Conservation (phyloP, 2,797 vertebrate species). For the Poeciliopsis paucimaculata region DNA sequence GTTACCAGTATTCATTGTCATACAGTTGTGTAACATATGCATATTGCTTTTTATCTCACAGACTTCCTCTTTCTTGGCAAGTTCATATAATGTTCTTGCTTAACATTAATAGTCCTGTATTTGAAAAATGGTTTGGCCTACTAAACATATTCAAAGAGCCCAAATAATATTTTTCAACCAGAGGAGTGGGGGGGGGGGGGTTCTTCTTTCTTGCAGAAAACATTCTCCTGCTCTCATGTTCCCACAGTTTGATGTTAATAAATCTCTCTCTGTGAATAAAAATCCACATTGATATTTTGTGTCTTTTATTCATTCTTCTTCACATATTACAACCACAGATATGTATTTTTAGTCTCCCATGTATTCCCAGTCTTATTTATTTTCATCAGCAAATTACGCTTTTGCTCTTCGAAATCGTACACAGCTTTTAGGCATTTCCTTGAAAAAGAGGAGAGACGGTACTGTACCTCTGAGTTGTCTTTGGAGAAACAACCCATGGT, state of each 20-base stretch:
- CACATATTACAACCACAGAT: neutral
- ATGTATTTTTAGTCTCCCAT: neutral
- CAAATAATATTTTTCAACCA: neutral
- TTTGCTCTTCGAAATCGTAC: neutral
- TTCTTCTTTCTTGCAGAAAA: neutral
- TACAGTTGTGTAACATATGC: neutral
- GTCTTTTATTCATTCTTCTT: neutral
- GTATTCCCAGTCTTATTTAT: neutral
- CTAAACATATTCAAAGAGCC: neutral
- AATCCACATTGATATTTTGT: neutral
- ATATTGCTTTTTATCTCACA: neutral
- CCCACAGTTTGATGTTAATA: neutral
- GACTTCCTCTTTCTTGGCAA: neutral
- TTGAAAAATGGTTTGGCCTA: neutral
- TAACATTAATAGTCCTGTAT: neutral
- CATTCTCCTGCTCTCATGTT: neutral
- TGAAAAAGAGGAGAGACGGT: neutral
- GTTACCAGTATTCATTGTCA: neutral
- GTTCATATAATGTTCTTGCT: neutral
- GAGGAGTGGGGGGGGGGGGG: neutral
- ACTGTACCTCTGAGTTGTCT: neutral
- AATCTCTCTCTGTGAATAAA: neutral
- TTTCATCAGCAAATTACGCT: neutral
- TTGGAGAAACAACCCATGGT: neutral
- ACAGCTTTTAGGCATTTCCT: neutral